Percentiles rank a stretch among this genome's conserved stretches.
Evolutionary conservation across 2,113 vertebrate species (phyloP).

Genomic region (Ammospiza caudacuta): DNA sequence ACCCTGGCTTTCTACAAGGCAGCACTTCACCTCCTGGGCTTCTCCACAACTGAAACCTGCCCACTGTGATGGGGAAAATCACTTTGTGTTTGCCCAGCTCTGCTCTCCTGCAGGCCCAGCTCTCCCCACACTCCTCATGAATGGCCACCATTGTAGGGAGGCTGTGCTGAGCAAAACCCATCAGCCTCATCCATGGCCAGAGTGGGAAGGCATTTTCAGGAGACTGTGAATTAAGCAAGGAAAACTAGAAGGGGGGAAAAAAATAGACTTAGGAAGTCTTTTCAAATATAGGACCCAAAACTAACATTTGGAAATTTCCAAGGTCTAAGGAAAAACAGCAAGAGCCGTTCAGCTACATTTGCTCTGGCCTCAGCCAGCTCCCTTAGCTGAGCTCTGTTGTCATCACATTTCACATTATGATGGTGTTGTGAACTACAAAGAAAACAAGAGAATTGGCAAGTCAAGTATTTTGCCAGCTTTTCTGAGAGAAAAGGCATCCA

Average conservation of each 20-base stretch:
- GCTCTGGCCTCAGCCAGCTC: conserved; percentile 38
- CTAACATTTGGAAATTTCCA: conserved; percentile 57
- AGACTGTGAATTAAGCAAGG: background rate
- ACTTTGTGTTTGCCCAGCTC: background rate
- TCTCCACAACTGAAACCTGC: background rate
- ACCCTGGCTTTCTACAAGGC: background rate
- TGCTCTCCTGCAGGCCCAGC: background rate
- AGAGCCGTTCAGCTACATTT: conserved; percentile 50
- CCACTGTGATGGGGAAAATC: background rate
- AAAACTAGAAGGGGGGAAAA: background rate
- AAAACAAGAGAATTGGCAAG: conserved; percentile 56
- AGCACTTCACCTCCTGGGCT: background rate
- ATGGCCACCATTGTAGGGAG: background rate
- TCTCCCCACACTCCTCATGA: background rate
- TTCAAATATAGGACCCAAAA: conserved; percentile 33
- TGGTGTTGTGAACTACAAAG: conserved; percentile 49
- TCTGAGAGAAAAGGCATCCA: conserved; percentile 10
- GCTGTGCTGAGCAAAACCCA: background rate
- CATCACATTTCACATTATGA: conserved; percentile 61
- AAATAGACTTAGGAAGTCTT: conserved; percentile 24
- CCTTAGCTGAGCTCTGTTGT: conserved; percentile 40
- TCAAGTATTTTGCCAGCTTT: conserved; percentile 58
- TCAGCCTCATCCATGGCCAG: background rate
- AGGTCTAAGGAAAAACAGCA: conserved; percentile 38
- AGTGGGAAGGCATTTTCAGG: background rate